Base-by-base conservation (phyloP, 2,888 invertebrate species). In the Ochlodes sylvanus region DNA sequence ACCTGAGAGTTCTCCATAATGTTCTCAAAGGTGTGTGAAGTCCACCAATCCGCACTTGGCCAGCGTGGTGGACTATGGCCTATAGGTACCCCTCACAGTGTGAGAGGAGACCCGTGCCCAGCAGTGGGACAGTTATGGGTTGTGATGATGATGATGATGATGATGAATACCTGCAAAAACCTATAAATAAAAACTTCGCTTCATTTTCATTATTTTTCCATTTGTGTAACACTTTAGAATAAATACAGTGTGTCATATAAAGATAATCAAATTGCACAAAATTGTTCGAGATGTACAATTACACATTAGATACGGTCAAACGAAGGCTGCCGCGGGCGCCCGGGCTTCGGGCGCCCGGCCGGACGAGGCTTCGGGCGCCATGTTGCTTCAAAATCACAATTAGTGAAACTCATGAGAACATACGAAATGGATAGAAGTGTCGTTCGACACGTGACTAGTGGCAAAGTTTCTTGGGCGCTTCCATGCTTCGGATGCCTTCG, bases 241-340 rank as follows among this genome's bases (percentile, higher is more conserved):
- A 14, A 52, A 52, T 21, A 52, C 21, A 21, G 21, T 14, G 52
- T 52, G 12, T 52, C 19, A 52, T 14, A 47, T 47, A 4, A 60
- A 44, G 42, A 15, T 52, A 21, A 38, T 41, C 12, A 60, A 66
- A 66, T 66, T 60, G 60, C 44, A 66, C 66, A 58, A 66, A 66
- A 66, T 66, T 60, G 60, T 17, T 34, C 44, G 19, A 10, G 32
- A 14, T 14, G 15, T 54, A 34, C 42, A 41, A 60, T 66, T 66
- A 66, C n/a, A 19, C 60, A 66, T 66, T 66, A 41, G 66, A 17
- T 19, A 15, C 66, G 66, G 60, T 38, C 54, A 54, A 15, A 19
- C 32, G 57, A 52, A 58, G 57, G 65, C 65, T 44, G 58, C 50
- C 54, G 42, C 41, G 42, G 54, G 32, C 42, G n/a, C 50, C 34